phyloP scores from a whole-genome alignment of 2,113 vertebrate genomes.

The Malurus cyaneus region DNA sequence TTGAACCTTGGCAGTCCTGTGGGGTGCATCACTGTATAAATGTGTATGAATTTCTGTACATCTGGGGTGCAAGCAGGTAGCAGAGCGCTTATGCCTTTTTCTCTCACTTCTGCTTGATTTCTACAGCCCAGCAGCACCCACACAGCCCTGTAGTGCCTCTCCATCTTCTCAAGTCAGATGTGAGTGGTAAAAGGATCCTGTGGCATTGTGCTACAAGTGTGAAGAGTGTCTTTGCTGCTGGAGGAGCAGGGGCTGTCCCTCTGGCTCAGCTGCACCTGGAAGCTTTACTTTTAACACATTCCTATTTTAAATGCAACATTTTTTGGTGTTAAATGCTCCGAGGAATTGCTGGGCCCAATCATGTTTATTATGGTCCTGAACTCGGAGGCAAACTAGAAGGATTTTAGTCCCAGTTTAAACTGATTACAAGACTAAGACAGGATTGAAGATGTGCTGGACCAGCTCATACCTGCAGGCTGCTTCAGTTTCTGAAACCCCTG shows the following conservation, averaged over 20 bases:
- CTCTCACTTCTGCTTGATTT: not conserved
- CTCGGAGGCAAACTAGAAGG: not conserved
- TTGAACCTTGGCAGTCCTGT: not conserved
- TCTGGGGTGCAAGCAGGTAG: not conserved
- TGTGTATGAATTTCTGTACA: not conserved
- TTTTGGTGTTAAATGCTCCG: not conserved
- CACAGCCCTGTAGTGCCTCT: accelerated
- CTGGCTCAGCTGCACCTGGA: not conserved
- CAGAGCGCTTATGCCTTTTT: not conserved
- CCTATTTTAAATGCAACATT: not conserved
- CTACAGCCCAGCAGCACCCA: not conserved
- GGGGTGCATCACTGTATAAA: not conserved
- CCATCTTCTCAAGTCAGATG: not conserved
- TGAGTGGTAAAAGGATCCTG: not conserved
- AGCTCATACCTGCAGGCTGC: not conserved
- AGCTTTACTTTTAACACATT: not conserved
- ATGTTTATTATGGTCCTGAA: not conserved
- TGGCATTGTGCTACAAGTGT: not conserved
- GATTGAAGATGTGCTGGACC: not conserved
- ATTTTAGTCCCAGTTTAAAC: not conserved
- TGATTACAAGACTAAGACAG: not conserved
- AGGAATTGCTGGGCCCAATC: not conserved
- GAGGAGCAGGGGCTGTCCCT: not conserved
- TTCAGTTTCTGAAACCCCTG: constrained; percentile 31
- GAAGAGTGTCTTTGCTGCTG: not conserved